A percentile compares a stretch with the other conserved stretches of the same genome.
Evolutionary conservation across 2,113 vertebrate species (phyloP).

Genomic region (Leuciscus idus): DNA sequence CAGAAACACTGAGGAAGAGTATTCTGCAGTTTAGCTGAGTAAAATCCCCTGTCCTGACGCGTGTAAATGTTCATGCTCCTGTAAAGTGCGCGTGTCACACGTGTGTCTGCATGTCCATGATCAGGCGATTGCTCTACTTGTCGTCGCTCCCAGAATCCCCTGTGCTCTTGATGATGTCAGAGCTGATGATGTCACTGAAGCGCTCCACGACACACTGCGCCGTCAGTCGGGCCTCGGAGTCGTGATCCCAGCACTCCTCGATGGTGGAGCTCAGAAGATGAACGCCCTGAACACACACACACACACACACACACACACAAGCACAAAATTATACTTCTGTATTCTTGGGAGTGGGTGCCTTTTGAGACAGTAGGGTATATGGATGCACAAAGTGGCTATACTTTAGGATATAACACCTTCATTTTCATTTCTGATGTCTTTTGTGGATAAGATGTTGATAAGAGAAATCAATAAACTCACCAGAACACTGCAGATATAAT

Average conservation of each 20-base stretch:
- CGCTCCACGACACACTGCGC: slow-evolving; percentile 93
- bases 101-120: neutral
- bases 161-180: slow-evolving; percentile 90
- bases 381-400: too few relatives aligned
- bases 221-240: slow-evolving; percentile 92
- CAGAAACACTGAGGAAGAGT: neutral
- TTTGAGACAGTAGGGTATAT: too few relatives aligned
- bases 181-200: slow-evolving; percentile 85
- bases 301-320: too few relatives aligned
- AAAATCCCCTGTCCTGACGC: neutral
- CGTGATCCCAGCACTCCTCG: slow-evolving; percentile 95
- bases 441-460: too few relatives aligned
- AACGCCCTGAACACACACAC: slow-evolving; percentile 79
- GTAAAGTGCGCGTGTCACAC: neutral
- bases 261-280: slow-evolving; percentile 89
- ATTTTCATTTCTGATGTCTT: too few relatives aligned
- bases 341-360: too few relatives aligned
- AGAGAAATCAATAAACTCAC: too few relatives aligned
- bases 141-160: slow-evolving; percentile 81
- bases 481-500: too few relatives aligned
- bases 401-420: too few relatives aligned
- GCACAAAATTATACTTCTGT: too few relatives aligned
- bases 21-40: too few relatives aligned
- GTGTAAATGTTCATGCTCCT: neutral
- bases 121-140: neutral